Evolutionary conservation across 2,113 vertebrate genomes (phyloP).

Genomic region (Ageneiosus marmoratus): DNA sequence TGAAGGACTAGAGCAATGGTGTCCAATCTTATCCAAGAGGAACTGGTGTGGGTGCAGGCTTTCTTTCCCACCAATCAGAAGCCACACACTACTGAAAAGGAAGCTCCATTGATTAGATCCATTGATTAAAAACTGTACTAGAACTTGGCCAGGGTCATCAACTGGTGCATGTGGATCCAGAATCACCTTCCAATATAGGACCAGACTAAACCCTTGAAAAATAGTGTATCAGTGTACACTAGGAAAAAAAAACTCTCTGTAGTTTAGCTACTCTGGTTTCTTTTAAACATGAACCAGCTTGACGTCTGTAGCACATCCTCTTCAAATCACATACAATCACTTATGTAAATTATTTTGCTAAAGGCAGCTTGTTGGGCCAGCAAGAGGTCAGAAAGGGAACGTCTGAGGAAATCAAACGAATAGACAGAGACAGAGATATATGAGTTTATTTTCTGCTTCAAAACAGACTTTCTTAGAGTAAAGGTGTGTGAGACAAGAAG

Average conservation of each 20-base stretch:
- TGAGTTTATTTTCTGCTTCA: too few species aligned
- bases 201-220: not conserved
- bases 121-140: too few species aligned
- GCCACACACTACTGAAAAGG: too few species aligned
- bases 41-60: too few species aligned
- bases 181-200: not conserved
- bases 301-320: not conserved
- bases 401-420: not conserved
- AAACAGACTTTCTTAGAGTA: not conserved
- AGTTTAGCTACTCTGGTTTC: not conserved
- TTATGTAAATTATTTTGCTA: not conserved
- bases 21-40: too few species aligned
- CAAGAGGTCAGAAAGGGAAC: not conserved
- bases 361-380: not conserved
- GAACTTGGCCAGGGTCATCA: not conserved
- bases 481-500: not conserved
- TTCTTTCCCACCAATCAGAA: too few species aligned
- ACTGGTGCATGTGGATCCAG: not conserved
- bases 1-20: not conserved
- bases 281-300: not conserved
- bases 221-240: not conserved
- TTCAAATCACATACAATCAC: not conserved
- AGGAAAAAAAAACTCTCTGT: not conserved
- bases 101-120: too few species aligned
- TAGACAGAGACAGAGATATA: too few species aligned